Conservation (phyloP, 2,797 vertebrate species). For the Acanthiza pusilla region DNA sequence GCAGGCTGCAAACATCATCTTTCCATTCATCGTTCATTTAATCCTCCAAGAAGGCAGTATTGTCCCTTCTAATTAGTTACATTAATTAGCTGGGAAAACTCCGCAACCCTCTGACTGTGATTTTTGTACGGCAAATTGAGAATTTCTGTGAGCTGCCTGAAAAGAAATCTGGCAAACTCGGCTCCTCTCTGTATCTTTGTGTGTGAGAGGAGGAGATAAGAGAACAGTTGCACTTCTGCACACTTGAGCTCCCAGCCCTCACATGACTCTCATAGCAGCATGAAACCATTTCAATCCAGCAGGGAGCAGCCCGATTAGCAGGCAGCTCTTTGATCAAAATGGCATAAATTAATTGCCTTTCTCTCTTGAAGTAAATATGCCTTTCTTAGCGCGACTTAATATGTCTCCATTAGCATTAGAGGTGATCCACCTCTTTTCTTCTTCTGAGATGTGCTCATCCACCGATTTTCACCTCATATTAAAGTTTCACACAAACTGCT, state of each 20-base stretch:
- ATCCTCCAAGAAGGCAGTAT: not conserved
- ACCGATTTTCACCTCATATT: not conserved
- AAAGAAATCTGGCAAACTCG: not conserved
- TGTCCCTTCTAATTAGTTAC: not conserved
- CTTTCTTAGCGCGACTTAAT: not conserved
- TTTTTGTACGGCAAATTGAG: not conserved
- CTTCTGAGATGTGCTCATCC: not conserved
- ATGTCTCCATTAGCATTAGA: conserved; percentile 43
- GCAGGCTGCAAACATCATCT: not conserved
- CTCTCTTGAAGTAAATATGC: conserved; percentile 19
- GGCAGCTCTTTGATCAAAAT: conserved; percentile 27
- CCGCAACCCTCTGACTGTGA: not conserved
- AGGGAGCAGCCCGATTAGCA: not conserved
- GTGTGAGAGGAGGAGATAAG: not conserved
- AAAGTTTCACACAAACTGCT: not conserved
- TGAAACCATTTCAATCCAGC: conserved; percentile 39
- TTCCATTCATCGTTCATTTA: not conserved
- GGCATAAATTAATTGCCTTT: conserved; percentile 39
- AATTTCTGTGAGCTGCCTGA: not conserved
- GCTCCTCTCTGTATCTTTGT: not conserved
- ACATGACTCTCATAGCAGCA: not conserved
- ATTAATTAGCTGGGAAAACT: not conserved
- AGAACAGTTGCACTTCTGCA: not conserved
- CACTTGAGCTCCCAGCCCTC: not conserved
- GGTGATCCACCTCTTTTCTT: not conserved